Base-by-base conservation (phyloP, 2,888 invertebrate species). In the Helobdella robusta region DNA sequence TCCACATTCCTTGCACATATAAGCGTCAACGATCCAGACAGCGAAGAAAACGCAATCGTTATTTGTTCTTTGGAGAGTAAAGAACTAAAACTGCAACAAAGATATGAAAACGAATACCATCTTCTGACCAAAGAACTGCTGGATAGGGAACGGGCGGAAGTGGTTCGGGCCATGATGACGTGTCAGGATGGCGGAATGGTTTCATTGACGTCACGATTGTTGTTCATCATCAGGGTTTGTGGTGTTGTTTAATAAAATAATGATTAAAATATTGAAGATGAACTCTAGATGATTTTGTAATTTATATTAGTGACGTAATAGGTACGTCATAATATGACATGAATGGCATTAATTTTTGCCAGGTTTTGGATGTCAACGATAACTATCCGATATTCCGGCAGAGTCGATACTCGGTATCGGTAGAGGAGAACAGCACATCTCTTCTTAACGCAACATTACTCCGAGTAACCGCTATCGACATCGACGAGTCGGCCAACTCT, bases 1-100 rank as follows among this genome's bases (percentile, higher is more conserved):
- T 91, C 90, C 35, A 89, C 89, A 40, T 87, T 93, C 30, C 92
- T 95, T 1, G 93, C 94, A 0, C 93, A 92, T 3, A 89, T 95
- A 4, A 89, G 90, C 0, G 89, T 93, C 0, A 86, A 87, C 20
- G 93, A 94, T 77, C 84, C 86, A 77, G 93, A 94, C 80, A 89
- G 91, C 75, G 92, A 91, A 0, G 81, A 86, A 2, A 93, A 93
- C 79, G 91, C 91, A 2, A 88, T 89, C 70, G 91, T 92, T 11
- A 67, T 56, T 23, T 69, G 67, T 0, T 85, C 83, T 63, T 86
- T 92, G 0, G 85, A 84, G 75, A 91, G 93, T 66, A 83, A 86
- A 65, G 91, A 92, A 79, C 93, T 93, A 80, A 11, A 20, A 3
- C 52, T 67, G 11, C 34, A 36, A 20, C 59, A 59, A 34, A 54